Evolutionary conservation across 92 coral and sea anemone genomes (phyloP).

Genomic region (Zoanthus solanderi): DNA sequence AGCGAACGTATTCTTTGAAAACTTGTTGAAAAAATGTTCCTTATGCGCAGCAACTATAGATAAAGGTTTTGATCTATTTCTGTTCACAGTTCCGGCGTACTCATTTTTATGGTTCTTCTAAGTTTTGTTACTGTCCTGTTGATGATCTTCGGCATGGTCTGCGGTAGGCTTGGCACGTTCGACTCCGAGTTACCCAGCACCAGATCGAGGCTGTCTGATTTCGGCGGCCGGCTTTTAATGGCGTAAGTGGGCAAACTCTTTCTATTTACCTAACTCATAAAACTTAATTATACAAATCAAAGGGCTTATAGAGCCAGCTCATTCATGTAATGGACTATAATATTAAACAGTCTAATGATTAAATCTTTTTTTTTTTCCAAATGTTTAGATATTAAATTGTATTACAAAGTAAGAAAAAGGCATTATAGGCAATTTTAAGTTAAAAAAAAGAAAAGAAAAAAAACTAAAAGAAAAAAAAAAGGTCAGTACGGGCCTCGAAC

Average conservation of each 20-base stretch:
- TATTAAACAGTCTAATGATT: no score
- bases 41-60: background rate
- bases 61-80: background rate
- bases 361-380: no score
- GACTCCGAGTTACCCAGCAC: conserved; percentile 47
- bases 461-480: no score
- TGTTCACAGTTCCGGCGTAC: conserved; percentile 9
- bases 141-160: conserved; percentile 21
- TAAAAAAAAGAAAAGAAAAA: no score
- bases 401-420: no score
- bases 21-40: background rate
- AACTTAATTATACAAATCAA: no score
- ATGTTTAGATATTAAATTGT: no score
- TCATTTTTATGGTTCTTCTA: conserved; percentile 1
- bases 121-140: conserved; percentile 7
- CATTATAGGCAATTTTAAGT: no score
- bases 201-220: conserved; percentile 43
- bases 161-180: conserved; percentile 34
- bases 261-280: background rate
- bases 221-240: conserved; percentile 30
- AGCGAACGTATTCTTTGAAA: background rate
- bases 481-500: no score
- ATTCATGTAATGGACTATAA: no score
- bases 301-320: no score
- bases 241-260: background rate